Percentiles rank a stretch among this genome's conserved stretches.
Evolutionary conservation across 2,797 vertebrate genomes (phyloP).

Genomic region (Neosalanx taihuensis): DNA sequence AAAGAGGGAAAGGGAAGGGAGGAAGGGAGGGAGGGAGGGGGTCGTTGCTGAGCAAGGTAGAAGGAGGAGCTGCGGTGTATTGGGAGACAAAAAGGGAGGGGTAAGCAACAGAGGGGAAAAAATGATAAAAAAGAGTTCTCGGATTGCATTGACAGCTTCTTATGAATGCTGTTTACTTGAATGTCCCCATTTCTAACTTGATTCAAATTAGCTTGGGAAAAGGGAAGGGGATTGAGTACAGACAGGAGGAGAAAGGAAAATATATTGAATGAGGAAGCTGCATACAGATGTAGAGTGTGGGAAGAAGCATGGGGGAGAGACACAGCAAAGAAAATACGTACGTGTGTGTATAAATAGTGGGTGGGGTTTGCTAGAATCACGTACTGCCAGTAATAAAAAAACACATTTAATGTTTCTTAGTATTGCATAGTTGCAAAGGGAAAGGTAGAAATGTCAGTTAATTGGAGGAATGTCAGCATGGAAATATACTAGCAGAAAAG

Average conservation of each 20-base stretch:
- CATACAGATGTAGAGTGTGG: constrained; percentile 23
- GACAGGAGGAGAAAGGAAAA: constrained; percentile 4
- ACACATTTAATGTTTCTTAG: constrained; percentile 32
- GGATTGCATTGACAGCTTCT: constrained; percentile 8
- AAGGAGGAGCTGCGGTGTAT: constrained; percentile 54
- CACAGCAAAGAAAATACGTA: neutral
- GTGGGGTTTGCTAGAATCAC: constrained; percentile 33
- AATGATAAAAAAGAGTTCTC: neutral
- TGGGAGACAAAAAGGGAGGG: constrained; percentile 41
- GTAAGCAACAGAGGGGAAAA: constrained; percentile 5
- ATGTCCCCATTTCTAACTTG: constrained; percentile 7
- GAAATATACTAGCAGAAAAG: constrained; percentile 11
- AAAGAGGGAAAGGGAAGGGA: neutral
- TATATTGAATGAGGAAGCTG: neutral
- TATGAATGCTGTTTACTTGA: constrained; percentile 16
- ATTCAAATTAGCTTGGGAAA: neutral
- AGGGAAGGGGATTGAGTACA: neutral
- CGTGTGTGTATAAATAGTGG: neutral
- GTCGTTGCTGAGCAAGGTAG: constrained; percentile 51
- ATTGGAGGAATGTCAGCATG: constrained; percentile 21
- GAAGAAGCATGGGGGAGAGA: constrained; percentile 13
- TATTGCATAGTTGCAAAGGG: constrained; percentile 28
- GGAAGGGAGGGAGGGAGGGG: constrained; percentile 46
- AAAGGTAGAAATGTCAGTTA: neutral
- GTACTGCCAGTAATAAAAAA: constrained; percentile 43